phyloP scores from a whole-genome alignment of 1,140 invertebrate species.

The Laupala kohalensis region DNA sequence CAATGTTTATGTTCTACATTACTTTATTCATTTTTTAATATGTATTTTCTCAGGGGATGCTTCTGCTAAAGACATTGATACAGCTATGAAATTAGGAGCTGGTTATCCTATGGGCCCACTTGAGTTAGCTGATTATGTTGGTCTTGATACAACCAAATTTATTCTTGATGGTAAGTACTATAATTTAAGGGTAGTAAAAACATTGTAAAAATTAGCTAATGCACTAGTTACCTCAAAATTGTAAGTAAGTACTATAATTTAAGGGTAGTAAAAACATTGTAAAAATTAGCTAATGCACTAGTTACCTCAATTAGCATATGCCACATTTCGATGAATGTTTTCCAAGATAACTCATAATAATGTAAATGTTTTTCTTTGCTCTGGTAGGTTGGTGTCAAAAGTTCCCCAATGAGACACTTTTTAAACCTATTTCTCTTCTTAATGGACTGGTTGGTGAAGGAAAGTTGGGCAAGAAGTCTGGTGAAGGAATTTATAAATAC shows the following conservation, averaged over 20 bases:
- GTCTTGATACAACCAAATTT: slow-evolving; percentile 53
- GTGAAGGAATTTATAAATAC: slow-evolving; percentile 81
- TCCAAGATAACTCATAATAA: not conserved
- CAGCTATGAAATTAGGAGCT: slow-evolving; percentile 76
- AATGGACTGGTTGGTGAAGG: slow-evolving; percentile 64
- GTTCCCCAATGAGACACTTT: slow-evolving; percentile 62
- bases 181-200: not conserved
- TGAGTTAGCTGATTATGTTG: slow-evolving; percentile 67
- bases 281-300: not conserved
- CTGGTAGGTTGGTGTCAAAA: slow-evolving; percentile 58
- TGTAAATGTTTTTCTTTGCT: not conserved
- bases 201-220: not conserved
- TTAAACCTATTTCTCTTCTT: slow-evolving; percentile 48
- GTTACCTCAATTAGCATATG: too few relatives aligned
- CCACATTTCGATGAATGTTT: too few relatives aligned
- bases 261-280: not conserved
- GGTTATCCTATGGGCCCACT: slow-evolving; percentile 78
- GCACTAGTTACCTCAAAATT: not conserved
- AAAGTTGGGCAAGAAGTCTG: slow-evolving; percentile 70
- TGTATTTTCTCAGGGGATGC: slow-evolving; percentile 39
- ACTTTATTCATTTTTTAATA: not conserved
- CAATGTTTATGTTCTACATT: too few relatives aligned
- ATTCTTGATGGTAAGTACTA: slow-evolving; percentile 37
- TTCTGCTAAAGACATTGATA: slow-evolving; percentile 58
- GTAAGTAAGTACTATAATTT: not conserved